Evolutionary conservation across 2,113 vertebrate genomes (phyloP), one percentile per base, ranked within the genome.

Genomic region (Rhinolophus sinicus): DNA sequence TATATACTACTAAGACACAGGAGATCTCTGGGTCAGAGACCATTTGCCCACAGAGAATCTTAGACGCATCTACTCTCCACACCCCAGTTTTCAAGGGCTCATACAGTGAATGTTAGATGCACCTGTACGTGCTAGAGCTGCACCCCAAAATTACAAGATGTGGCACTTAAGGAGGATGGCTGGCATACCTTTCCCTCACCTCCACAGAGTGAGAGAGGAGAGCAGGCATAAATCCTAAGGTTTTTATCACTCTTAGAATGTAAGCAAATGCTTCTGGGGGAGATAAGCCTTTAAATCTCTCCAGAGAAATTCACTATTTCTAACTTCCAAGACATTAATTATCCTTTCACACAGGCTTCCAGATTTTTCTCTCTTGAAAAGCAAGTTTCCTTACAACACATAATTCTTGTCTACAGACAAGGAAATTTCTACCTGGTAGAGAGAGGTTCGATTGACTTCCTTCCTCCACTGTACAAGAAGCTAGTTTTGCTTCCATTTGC

Each of bases 271-370:
- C n/a, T 38, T 60, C 78, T 73, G 30, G 2, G 3, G 2, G 11
- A 77, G 47, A 72, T 38, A 77, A 89, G 33, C 33, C 77, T 93
- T 90, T 80, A 65, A 85, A 83, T 58, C 44, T 85, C 81, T 73
- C 40, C 18, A 47, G 28, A 96, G 76, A 33, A 69, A 72, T 69
- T 92, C 70, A 81, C 54, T 44, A 35, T 87, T 56, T 87, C 77
- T 76, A 38, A 93, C n/a, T 84, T 89, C 12, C 5, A 50, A 82
- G 47, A 81, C 30, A 65, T 58, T 47, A 60, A 47, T 90, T 40
- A 93, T 26, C 54, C 82, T 93, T 89, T 85, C 93, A 76, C 16
- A 11, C 54, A 76, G 52, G 8, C 65, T 33, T 54, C 8, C 67
- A 60, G 28, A 28, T 22, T 75, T 64, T 81, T 77, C 14, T 65